Conservation (phyloP, 2,113 vertebrate species). For the Takifugu bimaculatus region DNA sequence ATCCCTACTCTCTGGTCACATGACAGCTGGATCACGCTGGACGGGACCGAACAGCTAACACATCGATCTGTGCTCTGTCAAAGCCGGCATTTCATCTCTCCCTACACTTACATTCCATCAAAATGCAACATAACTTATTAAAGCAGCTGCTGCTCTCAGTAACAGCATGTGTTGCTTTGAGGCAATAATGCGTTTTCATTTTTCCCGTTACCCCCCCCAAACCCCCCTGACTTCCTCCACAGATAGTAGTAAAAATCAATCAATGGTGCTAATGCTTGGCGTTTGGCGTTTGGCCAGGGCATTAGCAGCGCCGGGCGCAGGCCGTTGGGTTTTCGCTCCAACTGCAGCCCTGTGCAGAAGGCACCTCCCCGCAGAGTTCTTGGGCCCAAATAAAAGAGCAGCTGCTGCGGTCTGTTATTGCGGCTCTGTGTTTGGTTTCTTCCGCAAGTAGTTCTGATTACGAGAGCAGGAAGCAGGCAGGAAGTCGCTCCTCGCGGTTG, state of each 20-base stretch:
- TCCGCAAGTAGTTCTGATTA: neutral
- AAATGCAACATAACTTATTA: slow-evolving; percentile 62
- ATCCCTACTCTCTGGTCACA: slow-evolving; percentile 1
- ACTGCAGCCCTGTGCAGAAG: slow-evolving; percentile 38
- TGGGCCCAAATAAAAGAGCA: slow-evolving; percentile 20
- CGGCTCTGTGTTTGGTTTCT: neutral
- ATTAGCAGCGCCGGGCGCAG: slow-evolving; percentile 29
- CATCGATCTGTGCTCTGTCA: slow-evolving; percentile 7
- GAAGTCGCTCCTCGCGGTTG: neutral
- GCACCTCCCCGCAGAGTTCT: slow-evolving; percentile 20
- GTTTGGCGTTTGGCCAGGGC: slow-evolving; percentile 44
- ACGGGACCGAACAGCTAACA: neutral
- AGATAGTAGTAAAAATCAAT: slow-evolving; percentile 54
- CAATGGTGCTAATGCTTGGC: slow-evolving; percentile 41
- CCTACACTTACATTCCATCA: slow-evolving; percentile 55
- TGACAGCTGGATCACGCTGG: slow-evolving; percentile 21
- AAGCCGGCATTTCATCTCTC: slow-evolving; percentile 47
- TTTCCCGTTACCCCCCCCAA: slow-evolving; percentile 3
- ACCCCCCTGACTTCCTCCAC: slow-evolving; percentile 25
- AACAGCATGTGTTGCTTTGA: slow-evolving; percentile 44
- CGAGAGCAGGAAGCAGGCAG: neutral
- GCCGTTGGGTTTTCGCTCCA: slow-evolving; percentile 29
- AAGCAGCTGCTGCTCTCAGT: slow-evolving; percentile 45
- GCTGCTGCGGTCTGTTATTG: slow-evolving; percentile 19
- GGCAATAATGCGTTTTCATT: slow-evolving; percentile 33